Evolutionary conservation across 2,797 vertebrate genomes (phyloP), one percentile per base, ranked within the genome.

Genomic region (Scyliorhinus canicula): DNA sequence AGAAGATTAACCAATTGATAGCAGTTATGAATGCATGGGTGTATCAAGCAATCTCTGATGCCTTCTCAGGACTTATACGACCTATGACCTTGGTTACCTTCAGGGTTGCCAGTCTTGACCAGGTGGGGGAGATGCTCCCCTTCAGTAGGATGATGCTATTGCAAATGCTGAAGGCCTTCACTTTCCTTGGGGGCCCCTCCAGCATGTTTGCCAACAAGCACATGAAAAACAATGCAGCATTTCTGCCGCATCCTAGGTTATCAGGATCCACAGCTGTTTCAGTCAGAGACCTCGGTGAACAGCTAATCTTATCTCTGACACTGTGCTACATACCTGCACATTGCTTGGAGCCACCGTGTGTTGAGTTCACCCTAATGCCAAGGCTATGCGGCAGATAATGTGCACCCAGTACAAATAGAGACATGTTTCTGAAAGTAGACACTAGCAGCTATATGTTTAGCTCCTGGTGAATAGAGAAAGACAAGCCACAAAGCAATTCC

Each of bases 391-490:
- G 93, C 93, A 94, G 93, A 94, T 94, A 94, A 94, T 94, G 50
- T 74, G 47, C 44, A 74, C 28, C 93, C 44, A 52, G 67, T 94
- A 74, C 93, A 94, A 94, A 94, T 74, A 94, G 93, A 94, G 71
- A 94, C 93, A 94, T 94, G 93, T 93, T 93, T 93, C 93, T 93
- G 93, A 94, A 94, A 94, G 93, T 94, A 71, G 44, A 94, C 93
- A 94, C 93, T 94, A 67, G 93, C 93, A 94, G 63, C 55, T 94
- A 55, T 94, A 52, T 74, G 93, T 94, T 74, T 52, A 94, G 71
- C 67, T 55, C 67, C 67, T 74, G 65, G 93, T 94, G 47, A 69
- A 52, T 14, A 14, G 67, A 52, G 93, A 14, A 44, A 74, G 65
- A 71, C 93, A 71, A 74, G 93, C 44, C 67, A 74, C 93, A 0